phyloP scores from a whole-genome alignment of 2,797 vertebrate species.

The Dipus sagitta region DNA sequence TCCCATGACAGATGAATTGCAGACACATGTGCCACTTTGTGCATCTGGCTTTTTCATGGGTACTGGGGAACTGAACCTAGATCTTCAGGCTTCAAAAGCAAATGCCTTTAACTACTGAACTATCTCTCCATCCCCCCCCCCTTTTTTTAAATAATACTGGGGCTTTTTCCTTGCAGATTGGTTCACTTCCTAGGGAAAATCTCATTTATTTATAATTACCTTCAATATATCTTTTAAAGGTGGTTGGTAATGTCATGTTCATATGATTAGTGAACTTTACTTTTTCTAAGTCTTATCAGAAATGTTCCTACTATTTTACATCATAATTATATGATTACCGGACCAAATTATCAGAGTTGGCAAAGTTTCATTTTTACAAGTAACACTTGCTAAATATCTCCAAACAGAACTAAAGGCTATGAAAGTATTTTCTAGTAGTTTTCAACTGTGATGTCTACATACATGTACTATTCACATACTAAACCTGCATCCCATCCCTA shows the following conservation, averaged over 20 bases:
- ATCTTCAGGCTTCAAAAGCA: too few species aligned
- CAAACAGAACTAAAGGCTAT: constrained; percentile 53
- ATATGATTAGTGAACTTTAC: constrained; percentile 45
- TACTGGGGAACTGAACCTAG: too few species aligned
- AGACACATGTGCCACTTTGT: too few species aligned
- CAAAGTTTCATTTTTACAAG: constrained; percentile 26
- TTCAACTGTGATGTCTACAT: not conserved
- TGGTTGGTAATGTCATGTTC: not conserved
- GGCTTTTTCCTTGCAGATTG: not conserved
- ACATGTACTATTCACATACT: not conserved
- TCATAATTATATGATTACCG: constrained; percentile 4
- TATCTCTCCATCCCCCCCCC: not conserved
- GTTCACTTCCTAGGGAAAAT: constrained; percentile 31
- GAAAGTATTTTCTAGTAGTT: not conserved
- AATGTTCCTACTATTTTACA: constrained; percentile 1
- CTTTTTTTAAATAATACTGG: not conserved
- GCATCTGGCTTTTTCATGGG: too few species aligned
- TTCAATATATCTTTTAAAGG: constrained; percentile 49
- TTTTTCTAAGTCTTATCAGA: constrained; percentile 40
- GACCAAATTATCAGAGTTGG: not conserved
- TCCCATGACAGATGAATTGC: too few species aligned
- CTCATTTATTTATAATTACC: not conserved
- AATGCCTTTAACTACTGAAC: too few species aligned
- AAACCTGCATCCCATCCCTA: not conserved
- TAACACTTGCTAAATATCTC: constrained; percentile 34